phyloP scores from a whole-genome alignment of 1,140 invertebrate species.

The Hypsibius dujardini region DNA sequence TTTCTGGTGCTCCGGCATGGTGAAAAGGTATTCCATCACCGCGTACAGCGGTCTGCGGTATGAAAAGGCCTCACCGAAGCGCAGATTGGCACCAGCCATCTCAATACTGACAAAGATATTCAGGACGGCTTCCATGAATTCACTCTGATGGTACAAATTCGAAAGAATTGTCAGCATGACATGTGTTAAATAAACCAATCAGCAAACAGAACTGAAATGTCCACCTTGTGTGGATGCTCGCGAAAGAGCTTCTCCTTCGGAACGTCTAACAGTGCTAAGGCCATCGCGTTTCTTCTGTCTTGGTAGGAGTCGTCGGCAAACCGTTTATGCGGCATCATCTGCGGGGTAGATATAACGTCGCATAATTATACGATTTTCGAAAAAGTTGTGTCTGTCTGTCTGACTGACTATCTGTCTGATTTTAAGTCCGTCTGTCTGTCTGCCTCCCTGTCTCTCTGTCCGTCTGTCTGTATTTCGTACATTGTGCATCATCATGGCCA shows the following conservation, averaged over 20 bases:
- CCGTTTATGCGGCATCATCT: conserved; percentile 43
- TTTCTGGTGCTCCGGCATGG: not conserved
- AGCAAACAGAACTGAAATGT: too few relatives aligned
- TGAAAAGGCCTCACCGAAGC: conserved; percentile 93
- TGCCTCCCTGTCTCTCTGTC: too few relatives aligned
- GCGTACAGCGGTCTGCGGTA: conserved; percentile 79
- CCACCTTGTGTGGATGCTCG: too few relatives aligned
- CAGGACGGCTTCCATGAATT: conserved; percentile 45
- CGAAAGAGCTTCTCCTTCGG: conserved; percentile 41
- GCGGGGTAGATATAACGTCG: not conserved
- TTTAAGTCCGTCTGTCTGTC: too few relatives aligned
- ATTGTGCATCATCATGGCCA: conserved; percentile 71
- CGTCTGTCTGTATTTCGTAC: conserved; percentile 19
- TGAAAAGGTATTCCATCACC: conserved; percentile 67
- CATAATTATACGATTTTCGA: not conserved
- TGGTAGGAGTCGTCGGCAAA: conserved; percentile 19
- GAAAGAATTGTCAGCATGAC: too few relatives aligned
- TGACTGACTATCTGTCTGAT: too few relatives aligned
- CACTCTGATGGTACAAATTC: too few relatives aligned
- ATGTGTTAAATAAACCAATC: too few relatives aligned
- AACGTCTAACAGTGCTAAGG: conserved; percentile 32
- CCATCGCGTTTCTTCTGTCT: conserved; percentile 19
- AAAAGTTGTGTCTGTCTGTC: conserved; percentile 26
- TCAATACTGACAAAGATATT: conserved; percentile 90
- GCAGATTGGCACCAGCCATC: conserved; percentile 83